Base-by-base conservation (phyloP, 2,113 vertebrate species). In the Acinonyx jubatus region DNA sequence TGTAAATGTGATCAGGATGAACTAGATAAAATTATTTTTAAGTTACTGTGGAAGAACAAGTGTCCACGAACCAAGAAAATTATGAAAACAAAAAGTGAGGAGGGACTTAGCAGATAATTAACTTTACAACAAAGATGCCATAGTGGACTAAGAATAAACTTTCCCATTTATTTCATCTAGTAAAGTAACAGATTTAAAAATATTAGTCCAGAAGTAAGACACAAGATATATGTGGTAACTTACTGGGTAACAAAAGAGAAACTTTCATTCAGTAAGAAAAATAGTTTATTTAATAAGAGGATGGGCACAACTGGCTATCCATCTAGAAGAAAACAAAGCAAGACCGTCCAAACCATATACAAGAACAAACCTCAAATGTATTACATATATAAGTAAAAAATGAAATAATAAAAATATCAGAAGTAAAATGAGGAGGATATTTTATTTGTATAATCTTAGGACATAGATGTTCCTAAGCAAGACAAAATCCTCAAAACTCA, bases 221-320 rank as follows among this genome's bases (percentile, higher is more conserved):
- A 55, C 7, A 94, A 71, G 27, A 48, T 85, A 31, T 69, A 52
- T 78, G 65, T 57, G 14, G 27, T 95, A 96, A 85, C 7, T 86
- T 78, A 86, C 3, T 86, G 5, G 0, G 65, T 38, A 81, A 66
- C 2, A 71, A 50, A 87, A 91, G 3, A 63, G 31, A 16, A 41
- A 94, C 38, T 97, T 95, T 88, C 76, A 82, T 93, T 91, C 27
- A 78, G 41, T 33, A 78, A 23, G 27, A 57, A 93, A 91, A 88
- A 87, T 48, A 55, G 21, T 91, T 88, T 94, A 84, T 74, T 86
- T 94, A 91, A 73, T 45, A 79, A 83, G 45, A 1, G 6, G 92
- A 10, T 50, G 79, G 13, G 63, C 31, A 88, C 10, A 79, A 38
- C 1, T 63, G n/a, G 12, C 12, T 90, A 80, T 21, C 25, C 38